Percentiles rank a stretch among this genome's conserved stretches.
phyloP scores from a whole-genome alignment of 35 echinoderm and acorn worm genomes.

The Heliocidaris erythrogramma region DNA sequence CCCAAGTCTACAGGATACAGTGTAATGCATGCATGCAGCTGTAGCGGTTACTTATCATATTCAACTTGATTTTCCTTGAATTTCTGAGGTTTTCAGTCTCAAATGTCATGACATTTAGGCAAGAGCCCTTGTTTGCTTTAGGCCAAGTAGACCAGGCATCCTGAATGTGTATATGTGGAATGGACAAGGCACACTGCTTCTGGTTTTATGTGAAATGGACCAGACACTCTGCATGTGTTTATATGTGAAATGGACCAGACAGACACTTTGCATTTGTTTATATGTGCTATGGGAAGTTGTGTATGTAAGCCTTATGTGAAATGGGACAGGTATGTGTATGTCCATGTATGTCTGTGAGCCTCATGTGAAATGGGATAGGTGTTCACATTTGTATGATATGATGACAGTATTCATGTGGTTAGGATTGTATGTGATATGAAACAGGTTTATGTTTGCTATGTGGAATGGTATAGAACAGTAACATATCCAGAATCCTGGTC shows the following conservation, averaged over 20 bases:
- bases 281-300: neutral
- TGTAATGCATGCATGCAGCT: neutral
- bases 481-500: too few species aligned
- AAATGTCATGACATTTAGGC: neutral
- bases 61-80: neutral
- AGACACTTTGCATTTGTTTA: neutral
- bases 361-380: neutral
- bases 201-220: too few species aligned
- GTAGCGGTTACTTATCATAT: neutral
- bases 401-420: too few species aligned
- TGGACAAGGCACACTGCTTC: too few species aligned
- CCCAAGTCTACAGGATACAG: neutral
- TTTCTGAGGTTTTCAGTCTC: neutral
- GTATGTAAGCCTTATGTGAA: neutral
- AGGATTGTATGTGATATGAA: too few species aligned
- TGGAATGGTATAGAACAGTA: too few species aligned
- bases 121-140: neutral
- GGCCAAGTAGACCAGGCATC: neutral
- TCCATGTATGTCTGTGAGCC: neutral
- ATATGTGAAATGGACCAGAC: neutral
- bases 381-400: too few species aligned
- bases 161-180: neutral
- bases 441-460: too few species aligned
- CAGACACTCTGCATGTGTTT: neutral
- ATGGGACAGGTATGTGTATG: neutral